These are phyloP conservation scores for Catalaphyllia jardinei DNA, from an alignment of 64 coral and sea anemone genomes.

Conservation along the genomic window DNA sequence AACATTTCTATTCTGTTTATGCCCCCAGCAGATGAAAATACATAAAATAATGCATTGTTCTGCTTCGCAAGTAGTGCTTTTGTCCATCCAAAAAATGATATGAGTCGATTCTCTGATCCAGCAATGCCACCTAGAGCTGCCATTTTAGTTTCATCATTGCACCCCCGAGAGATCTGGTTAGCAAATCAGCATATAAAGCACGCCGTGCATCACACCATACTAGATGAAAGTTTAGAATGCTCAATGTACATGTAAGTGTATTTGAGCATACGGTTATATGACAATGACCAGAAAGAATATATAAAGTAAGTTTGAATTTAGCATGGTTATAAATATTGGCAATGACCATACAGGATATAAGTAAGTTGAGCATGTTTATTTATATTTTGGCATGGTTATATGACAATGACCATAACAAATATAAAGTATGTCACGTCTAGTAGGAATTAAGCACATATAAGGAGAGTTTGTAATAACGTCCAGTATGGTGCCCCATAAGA, in stretches of 20 bases:
- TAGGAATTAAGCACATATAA: too few species aligned
- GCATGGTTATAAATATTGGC: too few species aligned
- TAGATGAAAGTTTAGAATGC: conserved; percentile 4
- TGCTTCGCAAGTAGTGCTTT: conserved; percentile 40
- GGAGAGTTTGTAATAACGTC: too few species aligned
- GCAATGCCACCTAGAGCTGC: conserved; percentile 40
- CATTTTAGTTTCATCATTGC: conserved; percentile 22
- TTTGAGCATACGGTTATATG: conserved; percentile 28
- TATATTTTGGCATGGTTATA: too few species aligned
- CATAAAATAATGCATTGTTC: conserved; percentile 47
- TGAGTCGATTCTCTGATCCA: conserved; percentile 19
- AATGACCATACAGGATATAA: too few species aligned
- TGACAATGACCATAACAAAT: too few species aligned
- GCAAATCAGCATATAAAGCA: neutral
- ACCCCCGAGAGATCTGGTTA: neutral
- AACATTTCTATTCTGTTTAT: conserved; percentile 42
- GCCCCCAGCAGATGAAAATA: neutral
- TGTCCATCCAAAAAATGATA: conserved; percentile 33
- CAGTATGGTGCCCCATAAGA: too few species aligned
- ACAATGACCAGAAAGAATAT: conserved; percentile 5
- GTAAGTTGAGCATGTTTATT: too few species aligned
- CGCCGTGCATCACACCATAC: conserved; percentile 19
- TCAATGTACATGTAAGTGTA: neutral
- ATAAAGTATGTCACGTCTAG: too few species aligned
- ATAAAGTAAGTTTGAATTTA: neutral